Evolutionary conservation across 92 coral and sea anemone genomes (phyloP).

Genomic region (Parazoanthus darwini): DNA sequence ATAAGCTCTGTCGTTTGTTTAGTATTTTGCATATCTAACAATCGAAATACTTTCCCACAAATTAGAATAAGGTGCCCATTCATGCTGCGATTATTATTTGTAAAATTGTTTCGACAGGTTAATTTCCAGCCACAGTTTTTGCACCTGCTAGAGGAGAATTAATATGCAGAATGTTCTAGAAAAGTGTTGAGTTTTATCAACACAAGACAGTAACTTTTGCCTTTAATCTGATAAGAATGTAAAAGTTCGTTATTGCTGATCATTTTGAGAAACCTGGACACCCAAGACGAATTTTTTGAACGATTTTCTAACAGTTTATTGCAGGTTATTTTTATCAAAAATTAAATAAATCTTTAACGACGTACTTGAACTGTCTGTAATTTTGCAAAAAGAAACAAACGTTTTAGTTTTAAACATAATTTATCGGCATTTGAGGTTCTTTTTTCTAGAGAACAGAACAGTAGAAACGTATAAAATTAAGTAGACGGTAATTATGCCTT

Average conservation of each 20-base stretch:
- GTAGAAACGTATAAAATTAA: too few species aligned
- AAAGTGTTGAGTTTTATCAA: too few species aligned
- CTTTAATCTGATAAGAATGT: background rate
- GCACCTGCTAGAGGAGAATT: background rate
- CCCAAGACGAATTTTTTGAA: too few species aligned
- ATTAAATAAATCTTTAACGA: too few species aligned
- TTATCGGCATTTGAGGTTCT: background rate
- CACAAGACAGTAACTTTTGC: background rate
- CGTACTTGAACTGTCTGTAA: background rate
- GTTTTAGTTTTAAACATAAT: background rate
- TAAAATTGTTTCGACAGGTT: background rate
- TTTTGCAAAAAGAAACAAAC: background rate
- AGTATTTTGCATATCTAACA: background rate
- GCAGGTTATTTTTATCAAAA: too few species aligned
- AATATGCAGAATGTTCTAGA: background rate
- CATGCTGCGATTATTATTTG: background rate
- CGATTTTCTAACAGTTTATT: background rate
- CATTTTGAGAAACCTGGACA: background rate
- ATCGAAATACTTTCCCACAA: background rate
- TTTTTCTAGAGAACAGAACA: background rate
- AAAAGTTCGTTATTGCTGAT: too few species aligned
- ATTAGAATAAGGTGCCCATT: background rate
- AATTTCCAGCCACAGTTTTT: background rate
- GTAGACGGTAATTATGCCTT: background rate
- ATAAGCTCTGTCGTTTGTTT: background rate